These are phyloP conservation scores for Aleiodes sp. DNA, from an alignment of 1,140 invertebrate species.

Conservation along the genomic window DNA sequence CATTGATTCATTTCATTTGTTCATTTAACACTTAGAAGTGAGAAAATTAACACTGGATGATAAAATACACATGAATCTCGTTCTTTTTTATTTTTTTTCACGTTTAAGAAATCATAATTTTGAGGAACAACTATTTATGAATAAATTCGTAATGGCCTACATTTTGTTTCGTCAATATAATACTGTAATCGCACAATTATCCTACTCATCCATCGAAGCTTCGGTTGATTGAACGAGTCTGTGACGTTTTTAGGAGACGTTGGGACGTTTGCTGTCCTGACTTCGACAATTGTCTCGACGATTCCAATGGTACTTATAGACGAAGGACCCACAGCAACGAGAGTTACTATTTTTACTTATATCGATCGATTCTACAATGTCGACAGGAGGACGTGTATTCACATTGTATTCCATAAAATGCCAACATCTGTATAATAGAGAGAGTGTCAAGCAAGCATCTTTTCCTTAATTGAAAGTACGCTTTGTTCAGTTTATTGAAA, in stretches of 20 bases:
- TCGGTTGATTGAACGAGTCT: no score
- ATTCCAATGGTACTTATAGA: conserved; percentile 1
- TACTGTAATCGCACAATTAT: neutral
- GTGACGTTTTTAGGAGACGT: no score
- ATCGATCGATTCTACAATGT: conserved; percentile 1
- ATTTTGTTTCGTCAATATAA: neutral
- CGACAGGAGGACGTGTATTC: neutral
- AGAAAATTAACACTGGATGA: neutral
- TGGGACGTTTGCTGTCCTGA: no score
- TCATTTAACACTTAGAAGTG: no score
- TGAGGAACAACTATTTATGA: neutral
- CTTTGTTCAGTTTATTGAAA: neutral
- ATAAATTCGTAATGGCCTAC: neutral
- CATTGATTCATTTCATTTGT: no score
- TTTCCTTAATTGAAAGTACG: conserved; percentile 8
- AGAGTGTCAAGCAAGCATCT: conserved; percentile 5
- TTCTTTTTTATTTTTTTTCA: no score
- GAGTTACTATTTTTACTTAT: conserved; percentile 3
- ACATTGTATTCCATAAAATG: conserved; percentile 14
- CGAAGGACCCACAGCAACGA: conserved; percentile 8
- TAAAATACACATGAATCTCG: neutral
- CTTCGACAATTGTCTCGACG: neutral
- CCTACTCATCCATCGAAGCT: no score
- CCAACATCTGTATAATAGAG: conserved; percentile 5
- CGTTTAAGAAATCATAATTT: no score